A percentile compares a stretch with the other conserved stretches of the same genome.
phyloP scores from a whole-genome alignment of 2,797 vertebrate genomes.

The Neosilurus hyrtlii region DNA sequence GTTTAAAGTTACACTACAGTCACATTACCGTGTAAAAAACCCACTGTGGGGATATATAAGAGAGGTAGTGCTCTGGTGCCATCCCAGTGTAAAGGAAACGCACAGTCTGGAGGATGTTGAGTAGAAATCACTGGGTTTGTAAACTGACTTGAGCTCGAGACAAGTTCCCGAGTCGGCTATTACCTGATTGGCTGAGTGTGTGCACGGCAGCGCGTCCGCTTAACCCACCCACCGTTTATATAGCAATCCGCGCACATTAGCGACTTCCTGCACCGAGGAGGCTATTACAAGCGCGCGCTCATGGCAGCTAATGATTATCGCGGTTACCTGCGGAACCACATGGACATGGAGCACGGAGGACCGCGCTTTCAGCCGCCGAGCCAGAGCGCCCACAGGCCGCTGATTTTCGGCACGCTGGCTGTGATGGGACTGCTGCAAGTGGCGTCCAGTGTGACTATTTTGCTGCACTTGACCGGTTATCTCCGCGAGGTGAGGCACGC shows the following conservation, averaged over 20 bases:
- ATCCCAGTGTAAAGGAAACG: neutral
- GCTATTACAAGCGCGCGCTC: constrained; percentile 62
- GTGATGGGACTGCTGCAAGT: constrained; percentile 93
- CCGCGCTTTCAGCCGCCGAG: constrained; percentile 68
- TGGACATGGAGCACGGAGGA: constrained; percentile 71
- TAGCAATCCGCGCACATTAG: constrained; percentile 59
- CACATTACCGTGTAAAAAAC: neutral
- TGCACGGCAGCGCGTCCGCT: constrained; percentile 36
- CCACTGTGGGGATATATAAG: neutral
- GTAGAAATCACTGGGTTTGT: neutral
- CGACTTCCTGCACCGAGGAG: constrained; percentile 61
- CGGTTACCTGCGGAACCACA: constrained; percentile 73
- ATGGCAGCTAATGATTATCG: constrained; percentile 80
- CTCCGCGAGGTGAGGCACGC: constrained; percentile 76
- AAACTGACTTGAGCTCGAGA: neutral
- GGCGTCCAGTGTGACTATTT: constrained; percentile 88
- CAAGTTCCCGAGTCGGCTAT: constrained; percentile 12
- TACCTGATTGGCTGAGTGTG: constrained; percentile 63
- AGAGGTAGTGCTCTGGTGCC: neutral
- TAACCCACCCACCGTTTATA: constrained; percentile 73
- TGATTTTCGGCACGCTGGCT: constrained; percentile 81
- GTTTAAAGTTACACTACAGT: neutral
- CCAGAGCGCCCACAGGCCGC: constrained; percentile 69
- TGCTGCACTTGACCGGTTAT: constrained; percentile 91
- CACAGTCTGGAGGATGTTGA: neutral